Conservation (phyloP, 2,113 vertebrate species). For the Odocoileus hemionus region DNA sequence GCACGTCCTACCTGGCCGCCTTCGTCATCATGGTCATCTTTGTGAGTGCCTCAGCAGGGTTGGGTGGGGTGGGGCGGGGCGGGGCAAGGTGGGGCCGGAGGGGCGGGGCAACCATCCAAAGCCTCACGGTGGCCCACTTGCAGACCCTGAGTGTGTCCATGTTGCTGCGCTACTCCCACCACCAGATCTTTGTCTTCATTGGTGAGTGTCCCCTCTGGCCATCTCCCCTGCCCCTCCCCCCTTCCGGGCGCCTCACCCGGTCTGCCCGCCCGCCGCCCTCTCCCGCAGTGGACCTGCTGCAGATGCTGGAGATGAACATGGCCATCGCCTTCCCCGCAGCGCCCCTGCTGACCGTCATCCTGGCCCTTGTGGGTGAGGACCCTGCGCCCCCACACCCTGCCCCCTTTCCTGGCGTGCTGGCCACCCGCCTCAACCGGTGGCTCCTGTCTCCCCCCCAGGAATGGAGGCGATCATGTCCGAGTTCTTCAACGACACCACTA, state of each 20-base stretch:
- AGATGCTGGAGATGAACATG: slow-evolving; percentile 99
- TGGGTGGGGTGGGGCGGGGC: fast-evolving
- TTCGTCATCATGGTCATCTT: slow-evolving; percentile 99
- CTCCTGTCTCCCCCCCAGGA: slow-evolving; percentile 75
- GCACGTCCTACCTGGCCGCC: slow-evolving; percentile 95
- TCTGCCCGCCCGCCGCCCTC: slow-evolving; percentile 38
- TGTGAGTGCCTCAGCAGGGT: slow-evolving; percentile 80
- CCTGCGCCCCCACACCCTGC: neutral
- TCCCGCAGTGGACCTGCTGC: slow-evolving; percentile 92
- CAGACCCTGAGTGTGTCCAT: slow-evolving; percentile 98
- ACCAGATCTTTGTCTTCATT: slow-evolving; percentile 99
- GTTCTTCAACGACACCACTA: slow-evolving; percentile 98
- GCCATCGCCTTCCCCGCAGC: slow-evolving; percentile 98
- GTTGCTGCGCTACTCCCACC: slow-evolving; percentile 96
- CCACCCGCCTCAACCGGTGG: too few relatives aligned
- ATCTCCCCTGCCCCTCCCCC: neutral
- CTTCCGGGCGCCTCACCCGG: slow-evolving; percentile 22
- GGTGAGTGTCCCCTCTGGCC: slow-evolving; percentile 81
- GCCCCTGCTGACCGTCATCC: slow-evolving; percentile 96
- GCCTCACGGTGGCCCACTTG: fast-evolving
- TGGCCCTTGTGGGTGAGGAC: slow-evolving; percentile 94
- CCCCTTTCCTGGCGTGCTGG: neutral
- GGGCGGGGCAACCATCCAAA: fast-evolving
- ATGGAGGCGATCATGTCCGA: slow-evolving; percentile 99
- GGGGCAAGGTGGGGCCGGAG: fast-evolving